Conservation (phyloP, 64 coral and sea anemone genomes). For the Catalaphyllia jardinei region DNA sequence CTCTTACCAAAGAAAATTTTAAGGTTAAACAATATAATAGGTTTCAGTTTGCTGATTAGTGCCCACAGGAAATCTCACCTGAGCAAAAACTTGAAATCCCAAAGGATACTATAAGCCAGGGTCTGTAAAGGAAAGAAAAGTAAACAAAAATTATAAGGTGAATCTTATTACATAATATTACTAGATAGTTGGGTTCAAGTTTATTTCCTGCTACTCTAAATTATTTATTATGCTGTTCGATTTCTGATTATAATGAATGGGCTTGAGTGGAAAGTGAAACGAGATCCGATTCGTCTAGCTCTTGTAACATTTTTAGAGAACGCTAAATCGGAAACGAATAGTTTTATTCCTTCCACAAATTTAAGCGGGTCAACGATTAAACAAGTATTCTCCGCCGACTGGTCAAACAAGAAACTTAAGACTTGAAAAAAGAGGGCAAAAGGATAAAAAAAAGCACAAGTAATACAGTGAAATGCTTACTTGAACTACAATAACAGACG, state of each 20-base stretch:
- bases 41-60: not conserved
- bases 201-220: not conserved
- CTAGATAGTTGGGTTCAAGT: not conserved
- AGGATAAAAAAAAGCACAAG: not conserved
- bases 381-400: no score
- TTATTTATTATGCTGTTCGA: slow-evolving; percentile 4
- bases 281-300: not conserved
- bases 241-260: not conserved
- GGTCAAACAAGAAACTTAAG: no score
- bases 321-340: no score
- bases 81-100: slow-evolving; percentile 98
- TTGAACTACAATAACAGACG: slow-evolving; percentile 90
- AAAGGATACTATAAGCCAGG: slow-evolving; percentile 95
- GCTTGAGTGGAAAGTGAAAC: not conserved
- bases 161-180: not conserved
- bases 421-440: not conserved
- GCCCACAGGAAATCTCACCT: slow-evolving; percentile 51
- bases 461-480: slow-evolving; percentile 8
- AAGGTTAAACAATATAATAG: not conserved
- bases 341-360: no score
- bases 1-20: not conserved
- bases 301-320: no score
- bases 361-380: no score
- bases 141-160: not conserved
- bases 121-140: slow-evolving; percentile 73